Percentiles rank a stretch among this genome's conserved stretches.
These are phyloP conservation scores for Misgurnus mizolepis DNA, from an alignment of 2,113 vertebrate genomes.

Conservation along the genomic window DNA sequence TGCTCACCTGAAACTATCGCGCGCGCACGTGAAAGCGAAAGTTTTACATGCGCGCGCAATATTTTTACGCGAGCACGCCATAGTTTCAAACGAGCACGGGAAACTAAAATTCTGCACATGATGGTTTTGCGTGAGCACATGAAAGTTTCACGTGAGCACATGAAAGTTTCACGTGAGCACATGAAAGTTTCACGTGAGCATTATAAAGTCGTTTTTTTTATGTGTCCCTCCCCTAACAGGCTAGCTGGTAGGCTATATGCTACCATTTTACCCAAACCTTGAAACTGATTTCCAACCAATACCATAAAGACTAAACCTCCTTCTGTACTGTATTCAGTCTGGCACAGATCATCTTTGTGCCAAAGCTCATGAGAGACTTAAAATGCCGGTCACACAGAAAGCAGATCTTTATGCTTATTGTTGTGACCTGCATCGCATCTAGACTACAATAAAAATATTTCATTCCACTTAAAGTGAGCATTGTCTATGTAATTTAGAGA, in stretches of 20 bases:
- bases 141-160: too few species aligned
- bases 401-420: conserved; percentile 26
- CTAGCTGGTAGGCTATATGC: not conserved
- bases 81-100: too few species aligned
- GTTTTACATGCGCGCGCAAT: too few species aligned
- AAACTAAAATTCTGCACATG: too few species aligned
- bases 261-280: too few species aligned
- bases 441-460: conserved; percentile 24
- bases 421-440: conserved; percentile 31
- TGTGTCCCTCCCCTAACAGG: not conserved
- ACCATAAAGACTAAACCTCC: not conserved
- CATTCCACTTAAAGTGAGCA: conserved; percentile 57
- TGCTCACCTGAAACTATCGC: too few species aligned
- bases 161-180: too few species aligned
- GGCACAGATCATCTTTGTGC: not conserved
- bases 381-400: conserved; percentile 8
- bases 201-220: not conserved
- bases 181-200: too few species aligned
- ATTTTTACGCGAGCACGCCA: too few species aligned
- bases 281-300: too few species aligned
- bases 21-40: too few species aligned
- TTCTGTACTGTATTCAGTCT: not conserved
- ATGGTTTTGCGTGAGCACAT: too few species aligned
- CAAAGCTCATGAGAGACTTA: not conserved
- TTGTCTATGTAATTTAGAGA: conserved; percentile 62